Conservation (phyloP, 1,140 invertebrate genomes). For the Pissodes strobi region DNA sequence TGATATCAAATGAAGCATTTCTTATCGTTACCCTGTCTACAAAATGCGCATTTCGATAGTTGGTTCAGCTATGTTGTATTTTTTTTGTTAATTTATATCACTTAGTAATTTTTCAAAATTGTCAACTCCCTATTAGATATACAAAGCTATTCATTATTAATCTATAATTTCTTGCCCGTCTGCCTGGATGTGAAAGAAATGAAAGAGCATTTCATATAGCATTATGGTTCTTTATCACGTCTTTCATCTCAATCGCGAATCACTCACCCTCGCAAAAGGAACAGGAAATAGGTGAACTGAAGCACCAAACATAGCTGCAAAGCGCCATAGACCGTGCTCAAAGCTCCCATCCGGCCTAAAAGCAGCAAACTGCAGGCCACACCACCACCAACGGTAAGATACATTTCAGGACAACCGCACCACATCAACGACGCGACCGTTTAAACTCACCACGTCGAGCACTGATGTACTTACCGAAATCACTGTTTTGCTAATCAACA, state of each 20-base stretch:
- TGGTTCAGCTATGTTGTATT: too few species aligned
- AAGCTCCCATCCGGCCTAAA: slow-evolving; percentile 28
- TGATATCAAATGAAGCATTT: too few species aligned
- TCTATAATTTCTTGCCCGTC: background rate
- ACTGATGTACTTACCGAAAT: background rate
- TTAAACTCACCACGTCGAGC: background rate
- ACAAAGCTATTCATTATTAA: background rate
- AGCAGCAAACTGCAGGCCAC: slow-evolving; percentile 25
- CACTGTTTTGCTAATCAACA: background rate
- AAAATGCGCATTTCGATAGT: too few species aligned
- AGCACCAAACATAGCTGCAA: slow-evolving; percentile 46
- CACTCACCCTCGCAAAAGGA: slow-evolving; percentile 46
- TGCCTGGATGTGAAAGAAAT: background rate
- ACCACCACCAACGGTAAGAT: slow-evolving; percentile 8
- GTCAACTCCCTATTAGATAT: background rate
- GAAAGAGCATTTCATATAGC: background rate
- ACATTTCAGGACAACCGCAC: too few species aligned
- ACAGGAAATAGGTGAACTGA: slow-evolving; percentile 46
- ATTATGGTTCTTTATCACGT: too few species aligned
- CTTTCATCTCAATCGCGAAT: too few species aligned
- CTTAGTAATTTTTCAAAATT: background rate
- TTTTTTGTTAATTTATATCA: too few species aligned
- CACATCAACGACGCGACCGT: too few species aligned
- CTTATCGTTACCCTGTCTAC: too few species aligned
- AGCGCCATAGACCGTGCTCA: slow-evolving; percentile 43